Evolutionary conservation across 2,113 vertebrate species (phyloP), one percentile per base, ranked within the genome.

Genomic region (Sorex fumeus): DNA sequence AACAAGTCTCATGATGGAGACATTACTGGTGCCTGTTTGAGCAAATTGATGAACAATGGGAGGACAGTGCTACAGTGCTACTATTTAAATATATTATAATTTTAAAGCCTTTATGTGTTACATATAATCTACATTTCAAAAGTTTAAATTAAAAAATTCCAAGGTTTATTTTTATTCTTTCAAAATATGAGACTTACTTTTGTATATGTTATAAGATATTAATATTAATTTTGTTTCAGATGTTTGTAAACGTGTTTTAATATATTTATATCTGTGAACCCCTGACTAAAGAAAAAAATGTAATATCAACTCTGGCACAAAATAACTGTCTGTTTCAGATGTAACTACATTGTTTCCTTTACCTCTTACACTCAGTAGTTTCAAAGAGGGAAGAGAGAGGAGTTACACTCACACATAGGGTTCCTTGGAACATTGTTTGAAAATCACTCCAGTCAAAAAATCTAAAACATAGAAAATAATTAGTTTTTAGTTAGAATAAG

Each of bases 191-290:
- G 21, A 60, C 6, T 60, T 21, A 60, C 21, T 57, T 60, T 60
- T 60, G 21, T 23, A 18, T 50, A 64, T 87, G 62, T 90, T 11
- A 30, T 77, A 69, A 83, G 16, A 88, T 67, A 71, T 6, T 79
- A 90, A 57, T 12, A 81, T 89, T 50, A 90, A 18, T 74, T 92
- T 87, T 84, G 2, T 83, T 87, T 93, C 77, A 57, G 3, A 72
- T 60, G 21, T 75, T 60, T 71, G 15, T 47, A 81, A n/a, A 25
- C 27, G 1, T 69, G 19, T 7, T 77, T 91, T 83, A 11, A 66
- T 57, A 80, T 27, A 28, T n/a, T 84, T 66, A 81, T 70, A 81
- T 12, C 23, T 69, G 1, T 82, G 15, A 90, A 36, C 6, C 13
- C 5, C 76, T 90, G 19, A 3, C 23, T 60, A 23, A 60, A 60